Base-by-base conservation (phyloP, 2,888 invertebrate species). In the Drosophila neotestacea region DNA sequence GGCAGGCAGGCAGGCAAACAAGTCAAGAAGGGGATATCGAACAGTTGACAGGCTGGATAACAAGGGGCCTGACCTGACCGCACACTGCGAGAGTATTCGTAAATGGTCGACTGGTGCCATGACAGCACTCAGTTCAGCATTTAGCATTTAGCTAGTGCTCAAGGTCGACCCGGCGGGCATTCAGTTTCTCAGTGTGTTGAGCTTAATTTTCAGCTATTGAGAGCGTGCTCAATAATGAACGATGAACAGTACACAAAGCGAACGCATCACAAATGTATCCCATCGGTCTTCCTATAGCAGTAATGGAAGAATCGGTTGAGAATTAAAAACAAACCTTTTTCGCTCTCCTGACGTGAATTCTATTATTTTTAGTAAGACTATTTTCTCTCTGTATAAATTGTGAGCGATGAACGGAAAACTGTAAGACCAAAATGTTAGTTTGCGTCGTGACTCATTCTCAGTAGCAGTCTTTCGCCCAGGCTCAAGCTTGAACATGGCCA, bases 111-210 rank as follows among this genome's bases (percentile, higher is more conserved):
- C 32, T 32, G 81, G 79, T 84, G 83, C 67, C 77, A 80, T 85
- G 86, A 56, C 73, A 32, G 32, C 22, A 22, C 22, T 22, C 22
- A 22, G 22, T 22, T 22, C 22, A 22, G 16, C 30, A 41, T 22
- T 41, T 41, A 88, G 69, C 88, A 67, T 80, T 76, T 72, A 60
- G 72, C 62, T 77, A 69, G 59, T 61, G 65, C 80, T 75, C 87
- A 84, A 88, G 83, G 83, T 84, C 83, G 84, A 44, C 36, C 63
- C 34, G 48, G 11, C 41, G 42, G 42, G 42, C 55, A 42, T 56
- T 46, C 44, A 27, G 13, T 44, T 44, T 46, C 55, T 9, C 51
- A 9, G 9, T n/a, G 50, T 22, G 28, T 51, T 50, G 4, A 39
- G 52, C 59, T 60, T 64, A 70, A 50, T 55, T 58, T 36, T 36